A percentile compares a stretch with the other conserved stretches of the same genome.
Evolutionary conservation across 2,113 vertebrate genomes (phyloP).

Genomic region (Larimichthys crocea): DNA sequence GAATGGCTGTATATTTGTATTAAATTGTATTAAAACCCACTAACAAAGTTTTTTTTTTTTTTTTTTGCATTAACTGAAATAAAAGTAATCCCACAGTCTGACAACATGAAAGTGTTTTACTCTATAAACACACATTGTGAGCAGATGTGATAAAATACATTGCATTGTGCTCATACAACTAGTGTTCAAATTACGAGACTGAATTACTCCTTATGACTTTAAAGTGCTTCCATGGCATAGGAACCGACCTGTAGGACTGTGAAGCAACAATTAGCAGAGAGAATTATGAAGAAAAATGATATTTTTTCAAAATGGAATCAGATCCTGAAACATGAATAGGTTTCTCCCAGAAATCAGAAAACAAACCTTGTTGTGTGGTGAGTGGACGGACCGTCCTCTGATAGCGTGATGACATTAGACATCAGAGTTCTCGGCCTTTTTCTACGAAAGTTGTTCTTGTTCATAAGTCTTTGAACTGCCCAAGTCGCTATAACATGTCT

Average conservation of each 20-base stretch:
- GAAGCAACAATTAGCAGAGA: background rate
- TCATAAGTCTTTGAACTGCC: constrained; percentile 49
- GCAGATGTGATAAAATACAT: background rate
- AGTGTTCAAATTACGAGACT: background rate
- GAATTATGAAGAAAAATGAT: background rate
- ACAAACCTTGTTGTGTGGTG: constrained; percentile 12
- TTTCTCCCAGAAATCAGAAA: background rate
- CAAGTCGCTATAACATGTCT: constrained; percentile 29
- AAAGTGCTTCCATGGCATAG: background rate
- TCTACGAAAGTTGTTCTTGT: constrained; percentile 16
- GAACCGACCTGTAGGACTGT: background rate
- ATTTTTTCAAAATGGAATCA: background rate
- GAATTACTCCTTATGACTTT: background rate
- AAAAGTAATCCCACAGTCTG: background rate
- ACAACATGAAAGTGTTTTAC: background rate
- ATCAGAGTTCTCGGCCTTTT: background rate
- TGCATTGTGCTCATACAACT: background rate
- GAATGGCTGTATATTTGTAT: too few species aligned
- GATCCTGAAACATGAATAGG: background rate
- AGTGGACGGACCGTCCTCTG: background rate
- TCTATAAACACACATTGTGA: background rate
- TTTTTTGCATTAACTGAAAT: background rate
- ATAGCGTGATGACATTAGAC: constrained; percentile 11
- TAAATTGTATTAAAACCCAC: background rate
- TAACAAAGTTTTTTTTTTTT: background rate